Evolutionary conservation across 35 echinoderm and acorn worm genomes (phyloP).

Genomic region (Heliocidaris tuberculata): DNA sequence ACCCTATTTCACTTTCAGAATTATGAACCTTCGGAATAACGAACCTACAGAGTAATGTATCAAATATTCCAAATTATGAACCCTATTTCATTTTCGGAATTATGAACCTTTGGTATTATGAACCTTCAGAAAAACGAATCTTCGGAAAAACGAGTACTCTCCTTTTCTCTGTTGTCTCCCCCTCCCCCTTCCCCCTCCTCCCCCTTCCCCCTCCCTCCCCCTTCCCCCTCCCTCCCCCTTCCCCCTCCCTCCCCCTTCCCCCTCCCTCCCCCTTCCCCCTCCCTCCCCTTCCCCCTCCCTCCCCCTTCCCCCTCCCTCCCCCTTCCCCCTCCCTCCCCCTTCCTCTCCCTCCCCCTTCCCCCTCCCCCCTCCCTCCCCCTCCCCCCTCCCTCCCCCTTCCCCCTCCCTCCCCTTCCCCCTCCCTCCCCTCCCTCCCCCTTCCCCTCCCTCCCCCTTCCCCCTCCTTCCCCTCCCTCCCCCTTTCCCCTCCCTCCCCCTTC

Average conservation of each 20-base stretch:
- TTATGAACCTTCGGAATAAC: too few species aligned
- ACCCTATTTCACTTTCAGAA: too few species aligned
- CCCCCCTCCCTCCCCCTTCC: background rate
- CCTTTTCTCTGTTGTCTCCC: background rate
- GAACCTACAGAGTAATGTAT: too few species aligned
- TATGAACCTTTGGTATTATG: too few species aligned
- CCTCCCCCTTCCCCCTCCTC: background rate
- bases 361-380: background rate
- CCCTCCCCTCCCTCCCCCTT: background rate
- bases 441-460: too few species aligned
- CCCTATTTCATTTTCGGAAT: too few species aligned
- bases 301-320: too few species aligned
- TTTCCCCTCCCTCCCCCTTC: background rate
- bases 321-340: background rate
- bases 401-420: background rate
- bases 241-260: background rate
- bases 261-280: background rate
- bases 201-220: too few species aligned
- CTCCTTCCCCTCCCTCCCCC: background rate
- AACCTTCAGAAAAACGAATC: too few species aligned
- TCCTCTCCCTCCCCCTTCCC: too few species aligned
- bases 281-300: background rate
- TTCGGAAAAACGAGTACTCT: too few species aligned
- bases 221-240: background rate
- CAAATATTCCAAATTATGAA: too few species aligned